Evolutionary conservation across 2,113 vertebrate genomes (phyloP), one percentile per base, ranked within the genome.

Genomic region (Elachura formosa): DNA sequence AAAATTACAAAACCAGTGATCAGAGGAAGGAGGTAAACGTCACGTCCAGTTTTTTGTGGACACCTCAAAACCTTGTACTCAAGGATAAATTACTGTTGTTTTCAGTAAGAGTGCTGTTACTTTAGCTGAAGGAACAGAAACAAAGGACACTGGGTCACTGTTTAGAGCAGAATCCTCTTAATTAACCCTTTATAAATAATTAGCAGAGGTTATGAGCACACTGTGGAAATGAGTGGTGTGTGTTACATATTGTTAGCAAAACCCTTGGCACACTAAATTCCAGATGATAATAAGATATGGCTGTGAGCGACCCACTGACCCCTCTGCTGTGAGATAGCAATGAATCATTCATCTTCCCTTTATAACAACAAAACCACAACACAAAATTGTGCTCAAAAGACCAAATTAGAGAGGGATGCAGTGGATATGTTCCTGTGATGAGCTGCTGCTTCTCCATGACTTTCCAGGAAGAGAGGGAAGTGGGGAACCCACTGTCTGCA

Each of bases 171-270:
- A 91, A 91, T 94, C 68, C 90, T 90, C 58, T 91, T 93, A 95
- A 96, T 96, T 94, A 96, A 96, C 90, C 93, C 96, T 88, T 96
- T 95, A 88, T 64, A 91, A 96, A 90, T 91, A 93, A 97, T 96
- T 94, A 96, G 89, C 55, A 88, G 89, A 93, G 93, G 93, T 93
- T 91, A 95, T 0, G 2, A 86, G 72, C 67, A 40, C 0, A 7
- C 71, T 0, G 23, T 9, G 8, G 61, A 86, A 81, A 94, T 61
- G 76, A 93, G 86, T 2, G 0, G 76, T 92, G n/a, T 77, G 84
- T n/a, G 58, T 94, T 96, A 90, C 85, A 85, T 71, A 85, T 23
- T 55, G 85, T 85, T 77, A 74, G 76, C 79, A 84, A 77, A 43
- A 33, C 79, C 59, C 83, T 77, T 26, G 2, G 92, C 77, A 80